A percentile compares a stretch with the other conserved stretches of the same genome.
phyloP scores from a whole-genome alignment of 2,113 vertebrate genomes.

The Polypterus senegalus region DNA sequence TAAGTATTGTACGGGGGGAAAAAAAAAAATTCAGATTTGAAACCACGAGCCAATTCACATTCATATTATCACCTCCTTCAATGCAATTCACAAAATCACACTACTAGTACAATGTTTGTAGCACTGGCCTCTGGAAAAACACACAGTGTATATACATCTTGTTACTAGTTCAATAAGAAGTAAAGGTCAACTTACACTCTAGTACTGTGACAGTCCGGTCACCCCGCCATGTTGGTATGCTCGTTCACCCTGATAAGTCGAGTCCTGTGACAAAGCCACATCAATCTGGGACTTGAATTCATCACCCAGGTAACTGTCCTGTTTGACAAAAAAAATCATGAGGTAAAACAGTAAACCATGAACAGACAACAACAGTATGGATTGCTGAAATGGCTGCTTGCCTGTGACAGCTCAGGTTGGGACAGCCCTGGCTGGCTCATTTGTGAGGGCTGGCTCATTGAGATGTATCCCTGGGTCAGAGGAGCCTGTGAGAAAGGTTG shows the following conservation, averaged over 20 bases:
- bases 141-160: too few relatives aligned
- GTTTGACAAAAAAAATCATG: constrained; percentile 20
- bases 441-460: constrained; percentile 97
- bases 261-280: constrained; percentile 96
- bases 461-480: constrained; percentile 92
- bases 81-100: too few relatives aligned
- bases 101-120: too few relatives aligned
- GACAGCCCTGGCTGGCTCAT: constrained; percentile 98
- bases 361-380: not conserved
- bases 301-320: constrained; percentile 98
- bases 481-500: constrained; percentile 96
- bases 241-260: constrained; percentile 96
- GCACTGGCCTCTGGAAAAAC: too few relatives aligned
- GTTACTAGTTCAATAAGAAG: too few relatives aligned
- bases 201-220: constrained; percentile 98
- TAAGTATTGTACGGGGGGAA: too few relatives aligned
- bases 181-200: constrained; percentile 63
- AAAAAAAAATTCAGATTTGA: too few relatives aligned
- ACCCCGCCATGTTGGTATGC: constrained; percentile 97
- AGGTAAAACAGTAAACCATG: not conserved
- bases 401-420: constrained; percentile 92
- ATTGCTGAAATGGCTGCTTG: constrained; percentile 24
- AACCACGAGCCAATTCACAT: too few relatives aligned
- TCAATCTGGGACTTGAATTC: constrained; percentile 99
- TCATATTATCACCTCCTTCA: too few relatives aligned